Base-by-base conservation (phyloP, 23 tunicate genomes). In the Trididemnum nubilum region DNA sequence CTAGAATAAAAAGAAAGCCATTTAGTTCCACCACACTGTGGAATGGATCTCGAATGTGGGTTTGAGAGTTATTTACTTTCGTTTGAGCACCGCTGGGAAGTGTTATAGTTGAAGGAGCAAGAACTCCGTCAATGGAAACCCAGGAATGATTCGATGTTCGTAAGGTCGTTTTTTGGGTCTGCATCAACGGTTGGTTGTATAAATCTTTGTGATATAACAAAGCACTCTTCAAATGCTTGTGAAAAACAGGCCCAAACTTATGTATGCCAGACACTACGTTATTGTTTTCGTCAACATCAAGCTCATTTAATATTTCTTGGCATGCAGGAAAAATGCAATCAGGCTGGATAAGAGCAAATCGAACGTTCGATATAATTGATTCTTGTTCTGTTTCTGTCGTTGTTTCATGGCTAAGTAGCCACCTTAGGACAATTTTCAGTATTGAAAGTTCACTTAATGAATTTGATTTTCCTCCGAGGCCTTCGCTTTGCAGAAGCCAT, bases 101-200 rank as follows among this genome's bases (percentile, higher is more conserved):
- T 54, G 57, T 74, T 49, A 83, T 61, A 2, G 87, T 18, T 12
- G 44, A 26, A 0, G 87, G 81, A 9, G 87, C 81, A 12, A 83
- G 35, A 19, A 83, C 87, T 33, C 87, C 87, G 31, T 83, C 87
- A 25, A 83, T 30, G 30, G 82, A 73, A 0, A 75, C 72, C 81
- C 81, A 58, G 24, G 30, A 65, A 28, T 29, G 24, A 18, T 66
- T 30, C 2, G 35, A 21, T 0, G 77, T 72, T 0, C 97, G 90
- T 22, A 91, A 26, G 30, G 75, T 33, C 19, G 91, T 70, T 5
- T 58, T 64, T 0, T 67, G 1, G 52, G 51, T 75, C 76, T 86
- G 97, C 36, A 86, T 54, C 21, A 86, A 38, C 1, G 97, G 97
- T 36, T 91, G 97, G 54, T 61, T 77, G 51, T 51, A 86, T 27